Conservation (phyloP, 2,113 vertebrate species). For the Lethenteron camtschaticum region DNA sequence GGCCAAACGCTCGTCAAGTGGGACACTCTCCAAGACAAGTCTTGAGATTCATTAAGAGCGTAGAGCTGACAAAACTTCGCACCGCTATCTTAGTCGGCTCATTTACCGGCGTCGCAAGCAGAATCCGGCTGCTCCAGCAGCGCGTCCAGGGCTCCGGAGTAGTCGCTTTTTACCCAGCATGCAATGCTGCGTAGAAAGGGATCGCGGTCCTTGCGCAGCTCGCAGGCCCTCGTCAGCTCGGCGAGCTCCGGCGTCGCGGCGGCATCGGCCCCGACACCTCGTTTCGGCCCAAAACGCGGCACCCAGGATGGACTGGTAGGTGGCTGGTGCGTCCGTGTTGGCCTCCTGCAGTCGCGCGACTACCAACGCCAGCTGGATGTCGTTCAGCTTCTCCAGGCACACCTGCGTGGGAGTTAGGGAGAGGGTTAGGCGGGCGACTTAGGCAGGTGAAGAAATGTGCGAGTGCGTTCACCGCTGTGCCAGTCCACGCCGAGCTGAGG, state of each 20-base stretch:
- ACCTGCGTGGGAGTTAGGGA: slow-evolving; percentile 29
- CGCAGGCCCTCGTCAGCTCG: no score
- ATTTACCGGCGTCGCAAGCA: not conserved
- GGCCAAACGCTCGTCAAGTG: no score
- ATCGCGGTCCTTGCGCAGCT: slow-evolving; percentile 39
- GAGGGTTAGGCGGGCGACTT: no score
- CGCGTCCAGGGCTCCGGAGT: slow-evolving; percentile 62
- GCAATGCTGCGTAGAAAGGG: slow-evolving; percentile 86
- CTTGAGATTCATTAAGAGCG: no score
- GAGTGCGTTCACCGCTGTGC: no score
- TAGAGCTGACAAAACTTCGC: no score
- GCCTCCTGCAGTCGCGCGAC: slow-evolving; percentile 81
- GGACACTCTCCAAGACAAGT: no score
- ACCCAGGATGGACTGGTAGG: slow-evolving; percentile 60
- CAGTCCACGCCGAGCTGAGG: no score
- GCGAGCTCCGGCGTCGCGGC: no score
- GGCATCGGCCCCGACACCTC: no score
- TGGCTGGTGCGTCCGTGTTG: slow-evolving; percentile 76
- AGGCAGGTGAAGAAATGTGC: no score
- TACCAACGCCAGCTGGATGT: slow-evolving; percentile 84
- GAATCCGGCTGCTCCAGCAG: slow-evolving; percentile 51
- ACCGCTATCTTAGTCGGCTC: no score
- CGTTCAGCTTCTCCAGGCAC: slow-evolving; percentile 94
- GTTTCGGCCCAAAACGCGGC: slow-evolving; percentile 65
- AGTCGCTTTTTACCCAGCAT: slow-evolving; percentile 93